phyloP scores from a whole-genome alignment of 2,113 vertebrate genomes.

The Rhombomys opimus region DNA sequence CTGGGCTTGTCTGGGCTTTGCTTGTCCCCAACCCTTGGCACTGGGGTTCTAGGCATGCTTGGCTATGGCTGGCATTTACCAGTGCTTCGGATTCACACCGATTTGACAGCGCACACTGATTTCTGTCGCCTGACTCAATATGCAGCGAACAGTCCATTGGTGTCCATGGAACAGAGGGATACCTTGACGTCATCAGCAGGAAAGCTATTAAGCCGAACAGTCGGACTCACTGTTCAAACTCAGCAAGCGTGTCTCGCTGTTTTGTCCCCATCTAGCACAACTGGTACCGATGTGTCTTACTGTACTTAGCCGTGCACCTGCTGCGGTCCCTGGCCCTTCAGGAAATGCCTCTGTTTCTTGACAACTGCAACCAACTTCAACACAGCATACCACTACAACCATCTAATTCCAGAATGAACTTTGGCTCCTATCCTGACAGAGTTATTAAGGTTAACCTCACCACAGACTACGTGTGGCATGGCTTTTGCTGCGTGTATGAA shows the following conservation, averaged over 20 bases:
- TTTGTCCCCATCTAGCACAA: not conserved
- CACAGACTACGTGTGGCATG: not conserved
- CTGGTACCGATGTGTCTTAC: not conserved
- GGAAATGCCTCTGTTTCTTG: constrained; percentile 74
- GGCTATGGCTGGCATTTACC: not conserved
- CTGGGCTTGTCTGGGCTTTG: not conserved
- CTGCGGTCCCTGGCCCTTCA: constrained; percentile 17
- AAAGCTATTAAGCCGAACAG: constrained; percentile 9
- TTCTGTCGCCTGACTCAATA: not conserved
- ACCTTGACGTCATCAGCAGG: not conserved
- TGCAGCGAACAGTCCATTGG: not conserved
- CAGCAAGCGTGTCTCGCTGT: constrained; percentile 44
- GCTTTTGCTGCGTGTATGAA: not conserved
- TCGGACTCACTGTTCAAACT: constrained; percentile 22
- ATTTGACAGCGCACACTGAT: constrained; percentile 41
- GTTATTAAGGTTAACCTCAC: not conserved
- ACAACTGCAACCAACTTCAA: not conserved
- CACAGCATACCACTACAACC: not conserved
- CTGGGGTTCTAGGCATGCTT: not conserved
- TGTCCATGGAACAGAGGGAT: not conserved
- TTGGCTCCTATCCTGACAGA: not conserved
- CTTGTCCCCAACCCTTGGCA: too few species aligned
- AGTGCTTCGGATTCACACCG: not conserved
- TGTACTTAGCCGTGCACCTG: constrained; percentile 61
- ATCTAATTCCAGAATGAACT: not conserved